These are phyloP conservation scores for Lamellibrachia columna DNA, from an alignment of 2,888 invertebrate species.

Conservation along the genomic window DNA sequence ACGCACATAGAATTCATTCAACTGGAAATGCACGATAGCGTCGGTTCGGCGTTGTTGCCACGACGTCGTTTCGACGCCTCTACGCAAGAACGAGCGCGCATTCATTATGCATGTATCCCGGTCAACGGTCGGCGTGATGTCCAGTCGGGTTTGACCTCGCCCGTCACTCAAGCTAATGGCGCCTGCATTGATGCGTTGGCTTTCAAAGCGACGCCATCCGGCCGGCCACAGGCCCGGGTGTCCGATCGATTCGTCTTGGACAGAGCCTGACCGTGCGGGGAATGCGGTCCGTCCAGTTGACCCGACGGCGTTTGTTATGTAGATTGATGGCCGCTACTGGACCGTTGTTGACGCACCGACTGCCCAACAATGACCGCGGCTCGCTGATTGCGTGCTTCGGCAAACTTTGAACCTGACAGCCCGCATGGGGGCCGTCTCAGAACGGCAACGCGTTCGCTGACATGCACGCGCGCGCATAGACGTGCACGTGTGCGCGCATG, in stretches of 20 bases:
- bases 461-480: neutral
- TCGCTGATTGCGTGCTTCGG: neutral
- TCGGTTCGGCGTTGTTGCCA: neutral
- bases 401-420: neutral
- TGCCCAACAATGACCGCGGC: neutral
- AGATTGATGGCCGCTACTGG: neutral
- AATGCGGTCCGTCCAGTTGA: conserved; percentile 5
- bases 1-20: neutral
- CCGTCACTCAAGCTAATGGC: neutral
- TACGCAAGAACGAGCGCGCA: neutral
- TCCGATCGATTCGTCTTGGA: conserved; percentile 5
- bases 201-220: neutral
- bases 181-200: neutral
- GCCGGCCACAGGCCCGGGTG: neutral
- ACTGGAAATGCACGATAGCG: neutral
- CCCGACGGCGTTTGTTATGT: neutral
- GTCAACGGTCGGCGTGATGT: neutral
- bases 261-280: neutral
- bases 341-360: neutral
- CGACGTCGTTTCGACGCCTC: neutral
- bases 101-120: neutral
- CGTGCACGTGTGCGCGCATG: neutral
- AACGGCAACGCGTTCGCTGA: neutral
- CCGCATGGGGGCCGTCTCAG: neutral
- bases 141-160: neutral